Evolutionary conservation across 30 jellyfish, hydroid and myxozoan genomes (phyloP), one percentile per base, ranked within the genome.

Genomic region (Aurelia sp.): DNA sequence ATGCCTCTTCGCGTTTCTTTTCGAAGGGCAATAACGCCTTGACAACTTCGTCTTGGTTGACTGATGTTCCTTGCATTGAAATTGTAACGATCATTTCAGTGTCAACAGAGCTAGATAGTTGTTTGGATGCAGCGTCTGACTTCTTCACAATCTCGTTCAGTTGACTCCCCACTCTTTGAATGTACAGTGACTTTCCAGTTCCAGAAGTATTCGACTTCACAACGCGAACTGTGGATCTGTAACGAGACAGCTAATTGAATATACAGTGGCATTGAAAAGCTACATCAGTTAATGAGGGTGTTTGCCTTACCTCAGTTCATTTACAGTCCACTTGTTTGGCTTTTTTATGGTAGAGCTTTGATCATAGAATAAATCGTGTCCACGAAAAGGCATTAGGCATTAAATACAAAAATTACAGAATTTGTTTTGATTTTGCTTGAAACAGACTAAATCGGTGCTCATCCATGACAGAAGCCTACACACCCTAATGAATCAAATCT

Each of bases 11-110:
- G 19, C 67, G 66, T 41, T 58, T 74, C 64, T 74, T 84, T 53
- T 89, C 94, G 73, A 64, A 88, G 0, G 84, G 86, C 19, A 75
- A 51, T 35, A 89, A 84, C 74, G 79, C 75, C 11, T 65, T 40
- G 15, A 89, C 90, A 8, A 89, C 84, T 1, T 57, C 87, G 37
- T 89, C 90, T 21, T 74, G 73, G 48, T 73, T 66, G 19, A 82
- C 91, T 3, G 44, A 18, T 47, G 94, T 81, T 27, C 97, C 97
- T 55, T 89, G 97, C 71, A 89, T 23, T 5, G 97, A 74, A 3
- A 85, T 77, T 19, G 90, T 81, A 33, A 89, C 84, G 13, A 89
- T 44, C 30, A 41, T 40, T 37, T 78, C 79, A 19, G 67, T 70
- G 59, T 55, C 75, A 23, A 27, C 80, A 30, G 86, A 71, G 51